Evolutionary conservation across 2,797 vertebrate species (phyloP), one percentile per base, ranked within the genome.

Genomic region (Harpagifer antarcticus): DNA sequence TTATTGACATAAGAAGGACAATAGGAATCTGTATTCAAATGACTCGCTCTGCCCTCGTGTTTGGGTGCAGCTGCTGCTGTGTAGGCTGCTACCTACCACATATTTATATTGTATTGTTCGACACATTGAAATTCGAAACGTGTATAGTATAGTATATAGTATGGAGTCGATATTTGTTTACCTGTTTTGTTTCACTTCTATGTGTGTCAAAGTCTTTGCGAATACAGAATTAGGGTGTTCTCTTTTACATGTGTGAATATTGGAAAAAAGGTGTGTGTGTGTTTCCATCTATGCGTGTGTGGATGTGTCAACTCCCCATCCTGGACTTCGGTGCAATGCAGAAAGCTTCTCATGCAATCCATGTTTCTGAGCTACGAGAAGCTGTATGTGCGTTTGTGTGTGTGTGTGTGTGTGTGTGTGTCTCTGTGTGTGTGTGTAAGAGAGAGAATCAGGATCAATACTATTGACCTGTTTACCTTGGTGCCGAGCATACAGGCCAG

Each of bases 381-480:
- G 78, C 86, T 90, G 89, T 82, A 57, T 77, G 68, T 78, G 68
- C 10, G 40, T 75, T 74, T 84, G 20, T 1, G 78, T 8, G 23
- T 54, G 20, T 65, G 19, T 62, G 82, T 87, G 76, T 64, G 40
- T 75, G 78, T 84, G 17, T 1, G 78, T 9, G 23, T 31, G 20
- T 65, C 17, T 62, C 82, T 87, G 76, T 80, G 58, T 44, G 33
- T 47, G 33, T 65, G 40, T 42, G 59, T 53, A 73, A 74, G 84
- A 76, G 89, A 91, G 89, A 91, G 92, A 85, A 91, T 91, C 87
- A 64, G 71, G 93, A 96, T 96, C 95, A 88, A 96, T 96, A 96
- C 87, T 96, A 96, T 96, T 96, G 95, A 96, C 91, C 93, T 96
- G 95, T 96, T 95, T 96, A 96, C 94, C 94, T 95, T 95, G 87